Evolutionary conservation across 2,888 invertebrate genomes (phyloP), one percentile per base, ranked within the genome.

Genomic region (Apeira syringaria): DNA sequence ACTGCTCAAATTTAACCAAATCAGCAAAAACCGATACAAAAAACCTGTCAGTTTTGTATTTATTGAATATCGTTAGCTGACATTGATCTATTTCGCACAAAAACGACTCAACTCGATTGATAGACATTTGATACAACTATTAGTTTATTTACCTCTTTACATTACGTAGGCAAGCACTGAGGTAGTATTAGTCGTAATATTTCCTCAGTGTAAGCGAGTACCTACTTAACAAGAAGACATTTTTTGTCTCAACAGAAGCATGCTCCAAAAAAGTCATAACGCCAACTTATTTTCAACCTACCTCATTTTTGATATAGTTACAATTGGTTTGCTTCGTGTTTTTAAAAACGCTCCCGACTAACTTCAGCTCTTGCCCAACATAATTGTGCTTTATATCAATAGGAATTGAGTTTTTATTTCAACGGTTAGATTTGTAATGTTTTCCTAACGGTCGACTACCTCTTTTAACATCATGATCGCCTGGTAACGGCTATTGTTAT

Each of bases 361-460:
- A 7, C 6, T 6, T 20, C 7, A 7, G 8, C 3, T 20, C 7
- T n/a, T n/a, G 1, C 25, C 12, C 17, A 15, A 3, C 24, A 7
- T 28, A 15, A 15, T 3, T 24, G 24, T 3, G 24, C 7, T 24
- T 20, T 30, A 27, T 22, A 7, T 3, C 6, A 2, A 9, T 1
- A 0, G 0, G 0, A 3, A 3, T 31, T 18, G 11, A 35, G 41
- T 20, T 34, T 18, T 26, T 10, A 13, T 12, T 38, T 2, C 9
- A 36, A 33, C 17, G 27, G 15, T 3, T 32, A 2, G 25, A 20
- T 18, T 25, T 7, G 46, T 42, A 47, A 58, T 51, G 59, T 48
- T 17, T 15, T 41, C 15, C 53, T 64, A 64, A 65, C 83, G 83
- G 83, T 83, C 80, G 67, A 79, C 79, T 77, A 79, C 61, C 63